These are phyloP conservation scores for Porites cylindrica DNA, from an alignment of 92 coral and sea anemone genomes.

Conservation along the genomic window DNA sequence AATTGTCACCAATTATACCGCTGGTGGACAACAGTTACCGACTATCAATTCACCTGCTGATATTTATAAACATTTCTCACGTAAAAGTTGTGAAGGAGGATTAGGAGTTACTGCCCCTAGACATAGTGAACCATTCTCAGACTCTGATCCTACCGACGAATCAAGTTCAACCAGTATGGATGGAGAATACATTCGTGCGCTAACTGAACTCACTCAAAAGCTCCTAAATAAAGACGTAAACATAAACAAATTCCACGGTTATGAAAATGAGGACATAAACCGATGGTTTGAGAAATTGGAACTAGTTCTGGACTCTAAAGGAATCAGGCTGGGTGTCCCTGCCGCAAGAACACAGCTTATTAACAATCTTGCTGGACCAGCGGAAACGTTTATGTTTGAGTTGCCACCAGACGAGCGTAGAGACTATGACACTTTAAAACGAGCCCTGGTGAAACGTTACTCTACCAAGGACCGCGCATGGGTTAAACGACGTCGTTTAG, in stretches of 20 bases:
- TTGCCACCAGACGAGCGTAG: background rate
- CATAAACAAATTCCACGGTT: background rate
- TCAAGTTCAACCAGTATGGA: background rate
- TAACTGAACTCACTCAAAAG: background rate
- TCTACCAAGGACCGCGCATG: background rate
- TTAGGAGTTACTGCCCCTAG: background rate
- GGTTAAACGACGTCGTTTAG: background rate
- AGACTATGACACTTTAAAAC: background rate
- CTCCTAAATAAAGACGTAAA: background rate
- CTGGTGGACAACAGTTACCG: conserved; percentile 6
- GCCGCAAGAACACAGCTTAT: background rate
- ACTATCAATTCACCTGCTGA: conserved; percentile 12
- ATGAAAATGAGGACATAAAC: background rate
- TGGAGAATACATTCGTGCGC: background rate
- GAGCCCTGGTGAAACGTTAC: background rate
- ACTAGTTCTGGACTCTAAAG: background rate
- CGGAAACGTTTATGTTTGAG: background rate
- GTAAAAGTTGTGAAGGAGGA: background rate
- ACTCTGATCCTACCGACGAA: background rate
- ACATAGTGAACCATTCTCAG: background rate
- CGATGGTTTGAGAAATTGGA: background rate
- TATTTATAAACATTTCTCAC: background rate
- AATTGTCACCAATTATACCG: background rate
- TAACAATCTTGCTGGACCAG: background rate
- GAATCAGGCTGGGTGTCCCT: background rate